Evolutionary conservation across 1,140 invertebrate species (phyloP).

Genomic region (Calephelis virginiensis): DNA sequence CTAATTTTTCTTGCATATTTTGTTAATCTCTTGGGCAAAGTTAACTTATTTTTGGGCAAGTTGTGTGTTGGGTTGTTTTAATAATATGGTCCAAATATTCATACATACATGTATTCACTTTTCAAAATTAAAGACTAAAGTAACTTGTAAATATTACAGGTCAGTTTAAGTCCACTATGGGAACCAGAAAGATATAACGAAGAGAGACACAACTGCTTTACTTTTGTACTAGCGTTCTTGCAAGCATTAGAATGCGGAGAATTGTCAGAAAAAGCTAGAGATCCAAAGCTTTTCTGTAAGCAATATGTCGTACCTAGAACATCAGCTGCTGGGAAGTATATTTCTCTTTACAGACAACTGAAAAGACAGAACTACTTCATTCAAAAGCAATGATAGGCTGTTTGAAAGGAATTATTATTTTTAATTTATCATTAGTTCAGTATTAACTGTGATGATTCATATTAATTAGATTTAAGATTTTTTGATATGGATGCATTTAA

Average conservation of each 20-base stretch:
- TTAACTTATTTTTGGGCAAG: too few relatives aligned
- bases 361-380: conserved; percentile 74
- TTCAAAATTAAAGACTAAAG: background rate
- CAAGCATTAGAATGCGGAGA: conserved; percentile 81
- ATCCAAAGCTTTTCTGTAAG: conserved; percentile 85
- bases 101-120: too few relatives aligned
- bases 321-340: conserved; percentile 88
- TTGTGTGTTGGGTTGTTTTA: too few relatives aligned
- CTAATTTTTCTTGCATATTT: too few relatives aligned
- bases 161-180: conserved; percentile 83
- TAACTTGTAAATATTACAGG: conserved; percentile 53
- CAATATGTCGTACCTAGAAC: conserved; percentile 87
- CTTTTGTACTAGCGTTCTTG: conserved; percentile 87
- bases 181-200: conserved; percentile 84
- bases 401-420: conserved; percentile 32
- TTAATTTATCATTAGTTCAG: conserved; percentile 60
- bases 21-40: too few relatives aligned
- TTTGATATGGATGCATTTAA: conserved; percentile 69
- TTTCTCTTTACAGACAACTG: conserved; percentile 86
- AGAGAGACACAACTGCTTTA: conserved; percentile 87
- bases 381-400: conserved; percentile 64
- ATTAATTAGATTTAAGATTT: conserved; percentile 59
- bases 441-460: conserved; percentile 74
- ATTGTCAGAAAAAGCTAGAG: conserved; percentile 81
- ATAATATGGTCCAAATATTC: too few relatives aligned